These are phyloP conservation scores for Enteromius paludinosus DNA, from an alignment of 2,797 vertebrate genomes.

Conservation along the genomic window DNA sequence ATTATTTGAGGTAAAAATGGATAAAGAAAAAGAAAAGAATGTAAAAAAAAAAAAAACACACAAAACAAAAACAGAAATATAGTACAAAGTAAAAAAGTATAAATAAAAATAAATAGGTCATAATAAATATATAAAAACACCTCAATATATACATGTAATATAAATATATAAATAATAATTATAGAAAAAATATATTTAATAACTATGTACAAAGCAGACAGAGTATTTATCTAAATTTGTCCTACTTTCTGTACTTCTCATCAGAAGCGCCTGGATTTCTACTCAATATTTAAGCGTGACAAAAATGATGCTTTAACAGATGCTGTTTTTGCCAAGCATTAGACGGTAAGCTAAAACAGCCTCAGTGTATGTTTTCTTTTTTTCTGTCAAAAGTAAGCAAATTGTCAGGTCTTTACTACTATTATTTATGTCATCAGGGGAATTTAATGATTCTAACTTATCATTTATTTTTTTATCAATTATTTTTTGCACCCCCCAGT, in stretches of 20 bases:
- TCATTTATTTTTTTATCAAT: not conserved
- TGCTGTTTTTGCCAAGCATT: not conserved
- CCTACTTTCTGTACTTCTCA: not conserved
- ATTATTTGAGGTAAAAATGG: not conserved
- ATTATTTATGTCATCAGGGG: not conserved
- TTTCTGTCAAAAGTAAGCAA: not conserved
- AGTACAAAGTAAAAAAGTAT: not conserved
- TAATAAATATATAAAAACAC: not conserved
- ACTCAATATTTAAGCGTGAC: not conserved
- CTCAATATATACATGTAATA: not conserved
- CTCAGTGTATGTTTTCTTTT: not conserved
- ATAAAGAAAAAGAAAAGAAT: not conserved
- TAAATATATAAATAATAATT: not conserved
- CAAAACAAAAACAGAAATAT: not conserved
- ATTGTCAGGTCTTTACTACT: not conserved
- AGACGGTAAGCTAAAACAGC: slow-evolving; percentile 1
- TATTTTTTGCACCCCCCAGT: not conserved
- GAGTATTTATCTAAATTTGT: not conserved
- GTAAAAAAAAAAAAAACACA: not conserved
- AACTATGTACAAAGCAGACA: not conserved
- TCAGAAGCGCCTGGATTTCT: not conserved
- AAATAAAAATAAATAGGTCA: not conserved
- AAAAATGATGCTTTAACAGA: slow-evolving; percentile 7
- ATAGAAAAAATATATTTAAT: not conserved
- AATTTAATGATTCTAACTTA: not conserved